These are phyloP conservation scores for Camponotus vicinus DNA, from an alignment of 1,140 invertebrate species.

Conservation along the genomic window DNA sequence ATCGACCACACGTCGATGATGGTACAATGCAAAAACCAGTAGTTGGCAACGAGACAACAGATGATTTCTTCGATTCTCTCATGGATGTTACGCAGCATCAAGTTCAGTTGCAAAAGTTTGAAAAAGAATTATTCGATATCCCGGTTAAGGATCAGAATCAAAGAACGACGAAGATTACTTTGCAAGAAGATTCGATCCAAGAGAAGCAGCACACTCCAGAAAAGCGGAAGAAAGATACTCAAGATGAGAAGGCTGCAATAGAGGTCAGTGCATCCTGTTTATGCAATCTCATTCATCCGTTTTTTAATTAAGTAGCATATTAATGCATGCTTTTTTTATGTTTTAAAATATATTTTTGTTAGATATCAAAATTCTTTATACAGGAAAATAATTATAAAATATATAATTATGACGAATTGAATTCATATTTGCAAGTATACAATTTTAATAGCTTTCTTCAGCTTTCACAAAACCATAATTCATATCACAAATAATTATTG, in stretches of 20 bases:
- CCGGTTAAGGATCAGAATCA: neutral
- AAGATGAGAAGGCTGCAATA: neutral
- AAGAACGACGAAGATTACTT: neutral
- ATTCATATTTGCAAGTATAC: neutral
- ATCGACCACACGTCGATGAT: neutral
- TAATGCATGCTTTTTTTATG: neutral
- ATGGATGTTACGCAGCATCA: conserved; percentile 73
- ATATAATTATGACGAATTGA: neutral
- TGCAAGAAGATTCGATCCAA: neutral
- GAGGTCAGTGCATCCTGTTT: conserved; percentile 18
- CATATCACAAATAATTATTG: neutral
- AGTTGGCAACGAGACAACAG: neutral
- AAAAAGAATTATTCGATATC: conserved; percentile 71
- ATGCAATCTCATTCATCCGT: neutral
- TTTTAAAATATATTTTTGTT: neutral
- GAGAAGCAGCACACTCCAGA: neutral
- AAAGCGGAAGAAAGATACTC: neutral
- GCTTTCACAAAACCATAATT: too few species aligned
- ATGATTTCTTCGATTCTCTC: conserved; percentile 54
- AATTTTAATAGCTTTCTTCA: neutral
- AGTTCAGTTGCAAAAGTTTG: conserved; percentile 65
- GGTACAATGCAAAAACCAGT: neutral
- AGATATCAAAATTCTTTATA: neutral
- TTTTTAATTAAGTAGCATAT: neutral
- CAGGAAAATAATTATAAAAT: neutral